phyloP scores from a whole-genome alignment of 2,797 vertebrate genomes.

The Sphenopsis melanotis region DNA sequence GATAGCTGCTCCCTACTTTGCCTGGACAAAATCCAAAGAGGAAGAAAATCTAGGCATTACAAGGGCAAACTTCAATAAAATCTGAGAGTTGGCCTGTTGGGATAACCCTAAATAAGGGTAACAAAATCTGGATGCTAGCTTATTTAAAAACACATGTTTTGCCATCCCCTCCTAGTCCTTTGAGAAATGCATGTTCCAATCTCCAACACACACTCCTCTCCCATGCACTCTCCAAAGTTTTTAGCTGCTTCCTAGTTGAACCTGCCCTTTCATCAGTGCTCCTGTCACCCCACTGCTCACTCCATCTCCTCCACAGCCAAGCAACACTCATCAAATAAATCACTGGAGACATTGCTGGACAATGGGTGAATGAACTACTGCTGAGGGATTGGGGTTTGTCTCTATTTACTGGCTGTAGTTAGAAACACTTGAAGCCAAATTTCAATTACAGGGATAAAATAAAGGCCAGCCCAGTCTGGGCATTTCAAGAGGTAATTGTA shows the following conservation, averaged over 20 bases:
- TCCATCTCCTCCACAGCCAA: background rate
- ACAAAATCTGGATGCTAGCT: background rate
- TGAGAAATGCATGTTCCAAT: background rate
- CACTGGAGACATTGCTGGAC: background rate
- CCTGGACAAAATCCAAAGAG: background rate
- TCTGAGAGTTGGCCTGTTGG: background rate
- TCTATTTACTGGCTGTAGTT: background rate
- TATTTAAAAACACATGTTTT: background rate
- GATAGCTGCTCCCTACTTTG: background rate
- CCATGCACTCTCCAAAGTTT: background rate
- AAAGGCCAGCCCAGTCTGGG: background rate
- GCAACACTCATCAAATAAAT: conserved; percentile 1
- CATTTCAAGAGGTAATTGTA: background rate
- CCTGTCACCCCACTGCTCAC: background rate
- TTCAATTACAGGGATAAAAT: conserved; percentile 20
- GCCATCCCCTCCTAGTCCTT: background rate
- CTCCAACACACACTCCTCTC: background rate
- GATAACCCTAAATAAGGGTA: background rate
- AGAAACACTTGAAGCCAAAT: conserved; percentile 25
- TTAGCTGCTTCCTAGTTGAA: background rate
- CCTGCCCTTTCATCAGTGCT: background rate
- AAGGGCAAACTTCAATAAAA: background rate
- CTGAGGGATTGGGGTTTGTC: background rate
- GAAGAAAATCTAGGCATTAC: background rate
- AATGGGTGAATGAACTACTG: background rate